phyloP scores from a whole-genome alignment of 2,113 vertebrate genomes.

The Antechinus stuartii region DNA sequence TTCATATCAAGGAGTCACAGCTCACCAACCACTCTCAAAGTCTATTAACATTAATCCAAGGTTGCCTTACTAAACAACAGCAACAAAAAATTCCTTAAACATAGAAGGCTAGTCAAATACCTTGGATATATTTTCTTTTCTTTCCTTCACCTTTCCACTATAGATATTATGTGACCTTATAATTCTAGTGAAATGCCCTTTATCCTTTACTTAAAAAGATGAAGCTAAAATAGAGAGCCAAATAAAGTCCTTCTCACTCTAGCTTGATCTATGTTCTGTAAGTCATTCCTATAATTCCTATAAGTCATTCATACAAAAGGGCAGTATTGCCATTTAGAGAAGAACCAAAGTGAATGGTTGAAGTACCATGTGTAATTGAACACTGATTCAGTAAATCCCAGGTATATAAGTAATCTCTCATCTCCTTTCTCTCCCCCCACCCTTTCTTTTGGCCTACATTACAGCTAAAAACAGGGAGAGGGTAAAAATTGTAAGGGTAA shows the following conservation, averaged over 20 bases:
- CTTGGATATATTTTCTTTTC: not conserved
- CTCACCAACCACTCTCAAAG: not conserved
- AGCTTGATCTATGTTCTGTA: not conserved
- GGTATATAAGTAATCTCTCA: accelerated
- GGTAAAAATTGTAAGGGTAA: not conserved
- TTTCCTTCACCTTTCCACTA: not conserved
- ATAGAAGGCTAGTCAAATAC: not conserved
- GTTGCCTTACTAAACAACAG: not conserved
- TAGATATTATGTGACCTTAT: not conserved
- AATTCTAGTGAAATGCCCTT: constrained; percentile 14
- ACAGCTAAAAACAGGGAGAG: not conserved
- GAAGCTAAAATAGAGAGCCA: not conserved
- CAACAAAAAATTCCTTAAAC: not conserved
- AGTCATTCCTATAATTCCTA: not conserved
- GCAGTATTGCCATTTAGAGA: not conserved
- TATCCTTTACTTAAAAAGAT: constrained; percentile 7
- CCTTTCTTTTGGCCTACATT: not conserved
- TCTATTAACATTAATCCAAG: not conserved
- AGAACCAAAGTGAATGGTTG: accelerated
- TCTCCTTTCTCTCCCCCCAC: not conserved
- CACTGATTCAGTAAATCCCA: not conserved
- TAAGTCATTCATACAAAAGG: not conserved
- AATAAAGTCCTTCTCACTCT: not conserved
- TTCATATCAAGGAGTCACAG: not conserved
- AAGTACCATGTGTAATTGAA: accelerated